Conservation (phyloP, 92 coral and sea anemone species). For the Actinernus sp. region DNA sequence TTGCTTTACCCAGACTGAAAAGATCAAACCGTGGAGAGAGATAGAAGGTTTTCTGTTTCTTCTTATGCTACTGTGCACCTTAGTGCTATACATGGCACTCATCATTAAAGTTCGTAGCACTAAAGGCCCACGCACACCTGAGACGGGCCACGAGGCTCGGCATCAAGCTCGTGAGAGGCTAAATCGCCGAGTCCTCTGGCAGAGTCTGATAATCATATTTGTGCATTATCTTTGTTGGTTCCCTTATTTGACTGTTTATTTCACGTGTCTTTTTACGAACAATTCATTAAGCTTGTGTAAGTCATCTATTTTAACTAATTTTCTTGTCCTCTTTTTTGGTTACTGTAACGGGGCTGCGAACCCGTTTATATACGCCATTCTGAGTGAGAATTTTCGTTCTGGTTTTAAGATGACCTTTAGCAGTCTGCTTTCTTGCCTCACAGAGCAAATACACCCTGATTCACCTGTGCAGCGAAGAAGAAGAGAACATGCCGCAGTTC, state of each 20-base stretch:
- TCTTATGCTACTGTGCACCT: neutral
- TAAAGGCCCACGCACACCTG: neutral
- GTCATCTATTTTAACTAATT: constrained; percentile 1
- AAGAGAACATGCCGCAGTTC: too few species aligned
- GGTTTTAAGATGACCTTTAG: constrained; percentile 1
- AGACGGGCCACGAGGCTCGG: neutral
- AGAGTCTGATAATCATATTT: constrained; percentile 13
- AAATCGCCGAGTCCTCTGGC: constrained; percentile 37
- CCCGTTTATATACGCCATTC: constrained; percentile 27
- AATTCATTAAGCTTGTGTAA: neutral
- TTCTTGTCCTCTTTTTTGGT: constrained; percentile 23
- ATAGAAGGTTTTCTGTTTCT: constrained; percentile 6
- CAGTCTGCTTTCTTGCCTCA: neutral
- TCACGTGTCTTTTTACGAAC: constrained; percentile 16
- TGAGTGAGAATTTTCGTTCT: constrained; percentile 29
- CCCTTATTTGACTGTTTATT: constrained; percentile 17
- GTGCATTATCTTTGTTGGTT: constrained; percentile 38
- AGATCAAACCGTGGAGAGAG: constrained; percentile 13
- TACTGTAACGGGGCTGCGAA: constrained; percentile 29
- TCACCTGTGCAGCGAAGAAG: neutral
- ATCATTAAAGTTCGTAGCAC: constrained; percentile 18
- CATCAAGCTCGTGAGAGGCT: neutral
- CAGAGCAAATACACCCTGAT: neutral
- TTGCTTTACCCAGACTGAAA: neutral
- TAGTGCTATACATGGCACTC: constrained; percentile 10